Percentiles rank a stretch among this genome's conserved stretches.
phyloP scores from a whole-genome alignment of 1,140 invertebrate species.

The Bombus vancouverensis region DNA sequence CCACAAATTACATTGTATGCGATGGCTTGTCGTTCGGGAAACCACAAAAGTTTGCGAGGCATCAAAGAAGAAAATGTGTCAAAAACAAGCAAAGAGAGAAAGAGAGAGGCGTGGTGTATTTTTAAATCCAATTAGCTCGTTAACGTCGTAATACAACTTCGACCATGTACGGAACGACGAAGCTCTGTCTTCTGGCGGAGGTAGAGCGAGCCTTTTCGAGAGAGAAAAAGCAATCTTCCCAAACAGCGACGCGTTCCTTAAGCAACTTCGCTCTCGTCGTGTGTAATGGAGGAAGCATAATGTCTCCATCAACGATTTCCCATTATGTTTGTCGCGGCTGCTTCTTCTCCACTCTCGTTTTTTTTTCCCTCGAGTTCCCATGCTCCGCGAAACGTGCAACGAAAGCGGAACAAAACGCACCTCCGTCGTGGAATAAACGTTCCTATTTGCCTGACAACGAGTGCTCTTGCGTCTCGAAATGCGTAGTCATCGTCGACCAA shows the following conservation, averaged over 20 bases:
- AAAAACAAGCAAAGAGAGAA: too few species aligned
- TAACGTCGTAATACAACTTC: constrained; percentile 13
- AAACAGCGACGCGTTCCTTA: constrained; percentile 1
- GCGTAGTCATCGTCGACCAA: neutral
- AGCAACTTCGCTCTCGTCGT: constrained; percentile 33
- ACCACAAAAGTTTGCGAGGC: neutral
- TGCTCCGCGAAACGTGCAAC: neutral
- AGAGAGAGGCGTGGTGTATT: neutral
- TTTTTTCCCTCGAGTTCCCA: neutral
- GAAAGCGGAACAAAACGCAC: neutral
- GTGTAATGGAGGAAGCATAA: constrained; percentile 49
- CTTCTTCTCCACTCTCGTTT: neutral
- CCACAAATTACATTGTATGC: neutral
- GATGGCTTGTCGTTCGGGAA: too few species aligned
- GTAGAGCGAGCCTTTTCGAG: neutral
- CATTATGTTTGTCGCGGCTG: constrained; percentile 46
- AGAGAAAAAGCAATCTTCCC: constrained; percentile 35
- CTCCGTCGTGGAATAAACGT: neutral
- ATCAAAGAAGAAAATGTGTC: neutral
- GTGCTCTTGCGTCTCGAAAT: neutral
- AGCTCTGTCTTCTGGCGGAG: neutral
- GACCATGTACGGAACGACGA: constrained; percentile 23
- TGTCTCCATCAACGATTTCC: constrained; percentile 66
- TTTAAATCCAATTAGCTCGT: constrained; percentile 26
- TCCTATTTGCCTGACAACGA: neutral